phyloP scores from a whole-genome alignment of 2,888 invertebrate genomes.

The Cephus pygmeus region DNA sequence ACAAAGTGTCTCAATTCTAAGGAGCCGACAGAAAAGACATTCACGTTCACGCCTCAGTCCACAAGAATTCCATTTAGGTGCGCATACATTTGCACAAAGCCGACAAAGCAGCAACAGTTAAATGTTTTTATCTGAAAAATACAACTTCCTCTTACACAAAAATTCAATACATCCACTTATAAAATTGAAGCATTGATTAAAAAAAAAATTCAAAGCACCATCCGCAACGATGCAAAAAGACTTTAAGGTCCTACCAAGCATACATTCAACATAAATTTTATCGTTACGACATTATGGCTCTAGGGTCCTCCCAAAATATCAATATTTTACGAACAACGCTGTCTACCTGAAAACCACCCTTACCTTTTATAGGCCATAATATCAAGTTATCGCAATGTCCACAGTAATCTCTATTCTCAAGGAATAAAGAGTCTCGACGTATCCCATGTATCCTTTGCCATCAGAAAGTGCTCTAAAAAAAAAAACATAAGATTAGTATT shows the following conservation, averaged over 20 bases:
- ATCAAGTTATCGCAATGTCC: background rate
- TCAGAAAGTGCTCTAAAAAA: background rate
- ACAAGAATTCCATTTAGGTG: too few species aligned
- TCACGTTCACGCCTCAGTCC: too few species aligned
- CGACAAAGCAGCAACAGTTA: background rate
- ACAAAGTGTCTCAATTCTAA: background rate
- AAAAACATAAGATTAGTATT: background rate
- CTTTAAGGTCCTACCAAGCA: background rate
- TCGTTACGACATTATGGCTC: background rate
- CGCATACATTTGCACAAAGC: background rate
- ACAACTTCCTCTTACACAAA: background rate
- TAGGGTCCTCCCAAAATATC: background rate
- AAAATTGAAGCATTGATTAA: background rate
- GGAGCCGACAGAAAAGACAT: too few species aligned
- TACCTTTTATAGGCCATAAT: background rate
- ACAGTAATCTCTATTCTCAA: background rate
- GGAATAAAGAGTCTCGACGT: background rate
- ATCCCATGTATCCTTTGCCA: background rate
- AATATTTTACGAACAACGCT: background rate
- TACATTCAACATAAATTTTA: background rate
- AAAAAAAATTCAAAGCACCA: background rate
- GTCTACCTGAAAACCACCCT: background rate
- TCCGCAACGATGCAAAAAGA: background rate
- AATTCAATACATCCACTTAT: background rate
- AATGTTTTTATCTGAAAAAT: background rate